Conservation (phyloP, 2,797 vertebrate species). For the Harpagifer antarcticus region DNA sequence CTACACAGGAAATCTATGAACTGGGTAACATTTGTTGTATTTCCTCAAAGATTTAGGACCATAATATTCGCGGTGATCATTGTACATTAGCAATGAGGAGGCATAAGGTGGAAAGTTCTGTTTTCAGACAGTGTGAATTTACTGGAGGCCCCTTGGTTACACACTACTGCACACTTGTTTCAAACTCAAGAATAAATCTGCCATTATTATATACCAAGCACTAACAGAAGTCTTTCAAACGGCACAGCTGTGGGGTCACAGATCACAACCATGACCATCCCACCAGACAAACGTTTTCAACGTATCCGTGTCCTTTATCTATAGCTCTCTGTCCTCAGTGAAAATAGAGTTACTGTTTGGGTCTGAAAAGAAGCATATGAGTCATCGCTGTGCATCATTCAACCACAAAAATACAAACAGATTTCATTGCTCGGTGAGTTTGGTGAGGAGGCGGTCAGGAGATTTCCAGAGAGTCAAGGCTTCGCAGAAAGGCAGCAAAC, state of each 20-base stretch:
- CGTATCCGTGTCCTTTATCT: constrained; percentile 33
- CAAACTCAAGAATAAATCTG: constrained; percentile 5
- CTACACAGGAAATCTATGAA: too few relatives aligned
- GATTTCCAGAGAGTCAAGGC: constrained; percentile 33
- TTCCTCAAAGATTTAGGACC: not conserved
- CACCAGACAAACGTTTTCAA: constrained; percentile 19
- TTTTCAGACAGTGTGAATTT: constrained; percentile 7
- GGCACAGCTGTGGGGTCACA: constrained; percentile 52
- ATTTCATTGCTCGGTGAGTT: constrained; percentile 54
- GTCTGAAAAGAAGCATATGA: constrained; percentile 37
- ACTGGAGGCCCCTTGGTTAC: not conserved
- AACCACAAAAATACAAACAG: constrained; percentile 60
- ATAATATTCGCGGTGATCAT: not conserved
- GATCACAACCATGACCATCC: constrained; percentile 41
- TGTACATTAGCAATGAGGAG: not conserved
- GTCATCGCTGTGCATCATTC: constrained; percentile 48
- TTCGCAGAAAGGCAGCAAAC: constrained; percentile 20
- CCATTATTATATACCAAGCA: constrained; percentile 25
- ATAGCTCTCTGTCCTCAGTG: constrained; percentile 35
- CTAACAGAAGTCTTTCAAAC: constrained; percentile 33
- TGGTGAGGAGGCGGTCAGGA: constrained; percentile 28
- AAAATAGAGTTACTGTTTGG: constrained; percentile 35
- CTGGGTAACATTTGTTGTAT: not conserved
- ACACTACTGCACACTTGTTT: not conserved
- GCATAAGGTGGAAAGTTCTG: not conserved